Percentiles rank a stretch among this genome's conserved stretches.
phyloP scores from a whole-genome alignment of 2,797 vertebrate species.

The Meriones psammophilus region DNA sequence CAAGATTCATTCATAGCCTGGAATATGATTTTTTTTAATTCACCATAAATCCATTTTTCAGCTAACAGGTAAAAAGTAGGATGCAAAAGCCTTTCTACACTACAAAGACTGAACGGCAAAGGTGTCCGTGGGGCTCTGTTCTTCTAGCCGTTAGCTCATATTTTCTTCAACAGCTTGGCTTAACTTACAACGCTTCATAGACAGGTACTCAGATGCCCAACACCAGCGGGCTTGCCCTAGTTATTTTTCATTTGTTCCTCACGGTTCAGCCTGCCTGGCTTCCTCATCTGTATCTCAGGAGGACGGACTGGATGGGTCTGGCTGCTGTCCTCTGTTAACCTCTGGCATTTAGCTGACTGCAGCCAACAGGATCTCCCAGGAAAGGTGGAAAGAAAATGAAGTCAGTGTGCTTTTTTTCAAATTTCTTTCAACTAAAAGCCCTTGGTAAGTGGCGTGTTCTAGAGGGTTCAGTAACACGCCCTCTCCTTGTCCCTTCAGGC shows the following conservation, averaged over 20 bases:
- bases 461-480: neutral
- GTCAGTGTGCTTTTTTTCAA: neutral
- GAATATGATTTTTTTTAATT: neutral
- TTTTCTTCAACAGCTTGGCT: neutral
- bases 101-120: neutral
- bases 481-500: neutral
- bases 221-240: neutral
- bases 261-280: neutral
- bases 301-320: neutral
- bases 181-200: neutral
- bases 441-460: neutral
- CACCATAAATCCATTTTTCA: neutral
- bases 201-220: neutral
- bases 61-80: neutral
- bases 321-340: neutral
- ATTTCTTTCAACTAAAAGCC: neutral
- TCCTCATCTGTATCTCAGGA: slow-evolving; percentile 1
- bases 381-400: neutral
- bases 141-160: neutral
- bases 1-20: neutral
- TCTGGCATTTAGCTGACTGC: neutral
- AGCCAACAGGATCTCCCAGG: neutral
- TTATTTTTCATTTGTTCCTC: neutral
- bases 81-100: neutral
- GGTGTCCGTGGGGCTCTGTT: neutral